Evolutionary conservation across 2,888 invertebrate species (phyloP), one percentile per base, ranked within the genome.

Genomic region (Spatulosminthurus flaviceps): DNA sequence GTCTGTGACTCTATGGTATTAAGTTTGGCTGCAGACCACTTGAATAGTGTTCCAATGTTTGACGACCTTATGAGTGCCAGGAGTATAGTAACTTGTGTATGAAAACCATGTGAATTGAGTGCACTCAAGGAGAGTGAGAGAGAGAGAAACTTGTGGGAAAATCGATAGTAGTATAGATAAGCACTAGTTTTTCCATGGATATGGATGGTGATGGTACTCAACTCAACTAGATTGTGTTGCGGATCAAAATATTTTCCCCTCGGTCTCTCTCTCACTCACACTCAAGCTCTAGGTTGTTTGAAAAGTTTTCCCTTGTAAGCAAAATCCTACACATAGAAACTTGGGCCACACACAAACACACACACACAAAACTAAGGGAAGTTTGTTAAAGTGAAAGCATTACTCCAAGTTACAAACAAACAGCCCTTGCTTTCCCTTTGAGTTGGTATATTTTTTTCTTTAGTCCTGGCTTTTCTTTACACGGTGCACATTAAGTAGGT

Each of bases 181-280:
- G 73, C 51, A 72, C 72, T 74, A 74, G 61, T 74, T 74, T 64
- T 64, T 22, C 60, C 26, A 74, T 28, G 73, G 73, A 72, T 41
- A 70, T 70, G 34, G n/a, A 41, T 70, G 69, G 29, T 34, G 70
- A 42, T 73, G 73, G 61, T 73, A 28, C 61, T 74, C 74, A 72
- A 72, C 51, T 70, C 70, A 72, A 74, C 29, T 75, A 75, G 61
- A 75, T 79, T 79, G 66, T 79, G 67, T 79, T 79, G 67, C 64
- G 73, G 67, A 78, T 78, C 66, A 75, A 67, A 74, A 74, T 79
- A 79, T 79, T 79, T 64, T 75, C 79, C 79, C 75, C 74, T 24
- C 64, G n/a, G 21, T 21, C 64, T 24, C 64, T 79, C 75, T 51
- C 69, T 79, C 69, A 73, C 51, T 29, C 51, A 51, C 51, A 51